A percentile compares a stretch with the other conserved stretches of the same genome.
Conservation (phyloP, 1,140 invertebrate species). For the Cydia fagiglandana region DNA sequence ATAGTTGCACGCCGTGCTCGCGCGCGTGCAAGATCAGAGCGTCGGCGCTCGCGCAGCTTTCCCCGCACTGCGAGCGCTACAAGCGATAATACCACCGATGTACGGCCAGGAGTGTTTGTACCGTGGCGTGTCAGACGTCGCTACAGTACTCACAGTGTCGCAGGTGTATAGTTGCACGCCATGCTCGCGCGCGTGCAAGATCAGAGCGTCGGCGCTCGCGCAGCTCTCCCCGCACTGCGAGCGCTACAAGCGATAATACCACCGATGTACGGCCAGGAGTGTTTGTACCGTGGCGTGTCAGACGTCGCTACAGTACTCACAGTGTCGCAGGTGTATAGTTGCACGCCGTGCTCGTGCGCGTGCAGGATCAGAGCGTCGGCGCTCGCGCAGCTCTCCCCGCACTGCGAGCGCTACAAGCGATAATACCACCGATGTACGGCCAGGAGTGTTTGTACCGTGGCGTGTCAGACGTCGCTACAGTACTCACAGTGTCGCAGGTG, state of each 20-base stretch:
- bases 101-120: too few relatives aligned
- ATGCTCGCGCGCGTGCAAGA: neutral
- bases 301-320: neutral
- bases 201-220: neutral
- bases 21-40: neutral
- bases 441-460: too few relatives aligned
- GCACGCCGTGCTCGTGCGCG: neutral
- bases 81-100: neutral
- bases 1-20: neutral
- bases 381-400: slow-evolving; percentile 6
- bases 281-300: too few relatives aligned
- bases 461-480: too few relatives aligned
- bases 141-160: neutral
- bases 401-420: neutral
- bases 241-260: neutral
- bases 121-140: too few relatives aligned
- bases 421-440: neutral
- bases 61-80: neutral
- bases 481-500: slow-evolving; percentile 11
- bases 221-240: slow-evolving; percentile 1
- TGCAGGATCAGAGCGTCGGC: neutral
- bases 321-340: neutral
- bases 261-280: too few relatives aligned
- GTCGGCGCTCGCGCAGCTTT: neutral
- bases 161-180: neutral